phyloP scores from a whole-genome alignment of 2,113 vertebrate species.

The Crypturellus undulatus region DNA sequence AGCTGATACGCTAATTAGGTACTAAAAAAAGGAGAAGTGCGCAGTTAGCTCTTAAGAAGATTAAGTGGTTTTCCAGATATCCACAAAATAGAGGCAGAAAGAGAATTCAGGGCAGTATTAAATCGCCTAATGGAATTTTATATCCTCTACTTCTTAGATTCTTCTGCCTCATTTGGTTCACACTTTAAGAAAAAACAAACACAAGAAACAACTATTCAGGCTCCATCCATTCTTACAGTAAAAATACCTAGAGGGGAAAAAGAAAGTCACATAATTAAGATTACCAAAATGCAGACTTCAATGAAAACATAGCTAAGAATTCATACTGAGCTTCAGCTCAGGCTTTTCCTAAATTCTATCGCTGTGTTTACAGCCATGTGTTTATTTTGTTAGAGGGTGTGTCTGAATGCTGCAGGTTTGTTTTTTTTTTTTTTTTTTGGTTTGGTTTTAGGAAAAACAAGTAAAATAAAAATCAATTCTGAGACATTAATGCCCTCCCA shows the following conservation, averaged over 20 bases:
- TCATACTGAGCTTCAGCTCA: neutral
- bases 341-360: neutral
- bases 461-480: neutral
- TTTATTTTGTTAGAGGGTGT: neutral
- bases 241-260: neutral
- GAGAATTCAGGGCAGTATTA: neutral
- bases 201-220: neutral
- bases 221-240: neutral
- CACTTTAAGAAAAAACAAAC: neutral
- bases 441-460: neutral
- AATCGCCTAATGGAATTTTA: neutral
- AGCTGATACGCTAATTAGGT: neutral
- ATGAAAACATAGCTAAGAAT: neutral
- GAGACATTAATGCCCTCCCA: neutral
- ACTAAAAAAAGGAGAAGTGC: neutral
- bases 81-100: neutral
- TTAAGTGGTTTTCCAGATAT: neutral
- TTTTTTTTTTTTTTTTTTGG: neutral
- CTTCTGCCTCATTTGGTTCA: neutral
- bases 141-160: neutral
- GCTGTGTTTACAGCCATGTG: neutral
- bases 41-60: neutral
- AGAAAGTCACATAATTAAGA: neutral
- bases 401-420: neutral
- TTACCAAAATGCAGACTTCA: neutral